These are phyloP conservation scores for Globodera rostochiensis DNA, from an alignment of 1,140 invertebrate genomes.

Conservation along the genomic window DNA sequence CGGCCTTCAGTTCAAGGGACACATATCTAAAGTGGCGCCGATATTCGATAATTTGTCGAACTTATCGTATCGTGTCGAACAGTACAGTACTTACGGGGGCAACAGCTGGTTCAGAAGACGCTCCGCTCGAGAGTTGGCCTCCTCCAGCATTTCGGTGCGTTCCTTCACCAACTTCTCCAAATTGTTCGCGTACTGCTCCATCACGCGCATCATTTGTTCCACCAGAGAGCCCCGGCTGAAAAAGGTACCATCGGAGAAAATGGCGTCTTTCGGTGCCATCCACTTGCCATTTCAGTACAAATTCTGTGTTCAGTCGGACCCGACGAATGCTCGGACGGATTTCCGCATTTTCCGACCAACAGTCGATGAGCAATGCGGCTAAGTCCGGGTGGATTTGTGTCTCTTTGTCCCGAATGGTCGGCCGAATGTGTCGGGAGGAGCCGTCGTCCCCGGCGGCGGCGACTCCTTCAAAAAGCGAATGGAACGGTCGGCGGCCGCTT, in stretches of 20 bases:
- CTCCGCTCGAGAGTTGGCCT: constrained; percentile 63
- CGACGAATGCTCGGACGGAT: constrained; percentile 62
- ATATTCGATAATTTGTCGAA: background rate
- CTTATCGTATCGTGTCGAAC: constrained; percentile 11
- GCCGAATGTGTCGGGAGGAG: constrained; percentile 50
- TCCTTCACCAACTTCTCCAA: constrained; percentile 91
- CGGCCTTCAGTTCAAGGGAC: constrained; percentile 61
- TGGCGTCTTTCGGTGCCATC: background rate
- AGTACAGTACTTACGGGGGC: constrained; percentile 38
- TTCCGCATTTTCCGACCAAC: constrained; percentile 63
- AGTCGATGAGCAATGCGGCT: constrained; percentile 57
- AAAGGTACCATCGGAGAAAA: background rate
- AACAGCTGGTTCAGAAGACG: constrained; percentile 61
- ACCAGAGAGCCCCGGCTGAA: constrained; percentile 63
- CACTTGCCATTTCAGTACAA: constrained; percentile 54
- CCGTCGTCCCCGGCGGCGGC: constrained; percentile 51
- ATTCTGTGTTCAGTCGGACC: constrained; percentile 63
- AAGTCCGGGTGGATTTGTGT: constrained; percentile 60
- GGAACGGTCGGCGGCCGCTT: background rate
- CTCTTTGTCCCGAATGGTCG: constrained; percentile 57
- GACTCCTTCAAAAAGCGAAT: constrained; percentile 39
- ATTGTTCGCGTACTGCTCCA: constrained; percentile 86
- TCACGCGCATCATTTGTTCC: constrained; percentile 65
- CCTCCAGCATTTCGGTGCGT: constrained; percentile 74
- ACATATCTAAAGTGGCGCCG: constrained; percentile 53